phyloP scores from a whole-genome alignment of 37 sponge, comb jelly and placozoan genomes.

The Oscarella lobularis region DNA sequence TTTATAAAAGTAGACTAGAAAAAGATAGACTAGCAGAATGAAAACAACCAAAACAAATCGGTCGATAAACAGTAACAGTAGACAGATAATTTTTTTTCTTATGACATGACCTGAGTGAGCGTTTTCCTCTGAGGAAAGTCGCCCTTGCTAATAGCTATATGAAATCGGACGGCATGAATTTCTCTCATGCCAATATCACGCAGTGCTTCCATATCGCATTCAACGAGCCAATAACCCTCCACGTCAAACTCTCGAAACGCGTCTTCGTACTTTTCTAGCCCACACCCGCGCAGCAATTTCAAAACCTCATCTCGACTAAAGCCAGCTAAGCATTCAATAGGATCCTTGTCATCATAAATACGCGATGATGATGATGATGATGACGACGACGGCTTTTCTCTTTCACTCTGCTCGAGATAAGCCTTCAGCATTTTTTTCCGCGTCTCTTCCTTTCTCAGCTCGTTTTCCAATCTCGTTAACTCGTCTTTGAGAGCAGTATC shows the following conservation, averaged over 20 bases:
- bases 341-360: neutral
- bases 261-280: neutral
- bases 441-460: neutral
- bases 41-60: no score
- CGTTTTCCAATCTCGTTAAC: neutral
- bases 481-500: neutral
- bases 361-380: no score
- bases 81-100: no score
- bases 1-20: no score
- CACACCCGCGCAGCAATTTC: neutral
- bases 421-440: neutral
- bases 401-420: neutral
- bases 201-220: neutral
- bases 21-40: no score
- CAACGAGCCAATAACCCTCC: constrained; percentile 3
- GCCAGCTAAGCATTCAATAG: neutral
- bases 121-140: neutral
- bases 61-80: no score
- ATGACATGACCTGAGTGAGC: neutral
- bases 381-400: neutral
- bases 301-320: neutral
- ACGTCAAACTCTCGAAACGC: neutral
- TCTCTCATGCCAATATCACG: neutral
- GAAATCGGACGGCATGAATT: neutral
- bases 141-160: neutral